Percentiles rank a stretch among this genome's conserved stretches.
phyloP scores from a whole-genome alignment of 2,113 vertebrate genomes.

The Xenopus laevis region DNA sequence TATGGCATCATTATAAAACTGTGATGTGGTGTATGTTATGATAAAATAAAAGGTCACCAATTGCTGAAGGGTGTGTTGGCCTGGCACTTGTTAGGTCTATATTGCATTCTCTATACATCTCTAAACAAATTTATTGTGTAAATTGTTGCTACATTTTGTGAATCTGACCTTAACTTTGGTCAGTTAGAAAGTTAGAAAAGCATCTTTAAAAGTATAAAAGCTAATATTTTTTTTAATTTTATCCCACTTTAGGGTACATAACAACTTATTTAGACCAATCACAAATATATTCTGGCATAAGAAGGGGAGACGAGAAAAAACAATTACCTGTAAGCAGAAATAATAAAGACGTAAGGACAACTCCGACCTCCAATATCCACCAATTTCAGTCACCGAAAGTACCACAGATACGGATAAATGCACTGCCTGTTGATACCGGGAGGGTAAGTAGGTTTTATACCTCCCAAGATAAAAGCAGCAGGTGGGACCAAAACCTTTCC shows the following conservation, averaged over 20 bases:
- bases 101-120: too few species aligned
- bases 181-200: too few species aligned
- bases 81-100: too few species aligned
- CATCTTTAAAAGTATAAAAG: background rate
- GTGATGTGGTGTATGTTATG: too few species aligned
- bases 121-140: too few species aligned
- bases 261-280: constrained; percentile 61
- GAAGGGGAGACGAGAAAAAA: constrained; percentile 65
- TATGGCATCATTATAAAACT: too few species aligned
- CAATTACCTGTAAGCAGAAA: constrained; percentile 49
- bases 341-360: constrained; percentile 58
- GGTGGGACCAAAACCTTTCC: constrained; percentile 49
- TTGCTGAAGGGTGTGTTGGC: too few species aligned
- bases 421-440: constrained; percentile 56
- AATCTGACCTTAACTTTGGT: too few species aligned
- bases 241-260: constrained; percentile 70
- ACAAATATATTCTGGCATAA: constrained; percentile 58
- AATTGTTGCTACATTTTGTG: too few species aligned
- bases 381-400: constrained; percentile 52
- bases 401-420: constrained; percentile 51
- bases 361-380: constrained; percentile 53
- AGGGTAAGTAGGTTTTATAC: constrained; percentile 54
- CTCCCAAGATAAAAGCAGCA: constrained; percentile 62
- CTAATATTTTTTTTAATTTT: background rate
- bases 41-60: too few species aligned